Percentiles rank a stretch among this genome's conserved stretches.
phyloP scores from a whole-genome alignment of 2,888 invertebrate species.

The Pachliopta kotzebuea region DNA sequence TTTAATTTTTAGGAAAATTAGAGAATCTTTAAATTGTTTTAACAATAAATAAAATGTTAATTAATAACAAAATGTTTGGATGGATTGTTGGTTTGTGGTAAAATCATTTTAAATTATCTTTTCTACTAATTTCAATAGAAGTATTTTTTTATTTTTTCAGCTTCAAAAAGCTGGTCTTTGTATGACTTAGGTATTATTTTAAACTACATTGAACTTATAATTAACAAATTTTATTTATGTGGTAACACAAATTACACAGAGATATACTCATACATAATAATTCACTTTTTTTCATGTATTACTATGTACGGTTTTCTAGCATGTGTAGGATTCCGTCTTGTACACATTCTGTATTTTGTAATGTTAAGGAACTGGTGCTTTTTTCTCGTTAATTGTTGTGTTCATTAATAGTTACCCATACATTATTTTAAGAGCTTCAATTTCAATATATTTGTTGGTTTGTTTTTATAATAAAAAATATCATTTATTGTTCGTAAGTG shows the following conservation, averaged over 20 bases:
- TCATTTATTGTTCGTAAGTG: slow-evolving; percentile 1
- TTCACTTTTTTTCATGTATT: too few relatives aligned
- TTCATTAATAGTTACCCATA: slow-evolving; percentile 27
- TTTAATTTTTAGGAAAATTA: slow-evolving; percentile 8
- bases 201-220: too few relatives aligned
- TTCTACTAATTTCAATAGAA: too few relatives aligned
- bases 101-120: neutral
- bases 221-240: too few relatives aligned
- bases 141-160: neutral
- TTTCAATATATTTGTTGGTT: slow-evolving; percentile 17
- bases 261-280: too few relatives aligned
- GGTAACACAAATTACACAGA: too few relatives aligned
- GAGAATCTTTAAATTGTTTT: slow-evolving; percentile 21
- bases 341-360: neutral
- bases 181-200: too few relatives aligned
- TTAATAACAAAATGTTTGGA: too few relatives aligned
- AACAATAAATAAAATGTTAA: neutral
- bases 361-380: slow-evolving; percentile 20
- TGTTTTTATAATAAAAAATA: slow-evolving; percentile 15
- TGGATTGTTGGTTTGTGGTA: neutral
- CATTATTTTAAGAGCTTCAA: slow-evolving; percentile 11
- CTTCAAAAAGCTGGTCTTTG: neutral
- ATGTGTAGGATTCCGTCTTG: neutral
- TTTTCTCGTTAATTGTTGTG: slow-evolving; percentile 9
- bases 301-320: too few relatives aligned